These are phyloP conservation scores for Tetraneura akinire DNA, from an alignment of 1,140 invertebrate species.

Conservation along the genomic window DNA sequence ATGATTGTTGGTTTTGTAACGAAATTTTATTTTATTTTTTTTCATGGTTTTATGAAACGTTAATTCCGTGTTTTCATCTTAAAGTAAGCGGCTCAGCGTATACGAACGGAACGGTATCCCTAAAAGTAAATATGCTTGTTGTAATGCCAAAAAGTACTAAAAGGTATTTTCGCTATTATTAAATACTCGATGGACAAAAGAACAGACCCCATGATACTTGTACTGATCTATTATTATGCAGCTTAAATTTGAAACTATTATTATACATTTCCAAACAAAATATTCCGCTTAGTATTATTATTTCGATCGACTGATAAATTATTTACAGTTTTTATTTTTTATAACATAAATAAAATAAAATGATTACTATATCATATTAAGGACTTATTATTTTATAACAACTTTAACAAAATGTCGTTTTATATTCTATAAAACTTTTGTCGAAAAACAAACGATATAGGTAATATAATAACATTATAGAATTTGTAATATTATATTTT, in stretches of 20 bases:
- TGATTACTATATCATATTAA: neutral
- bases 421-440: no score
- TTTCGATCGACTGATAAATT: conserved; percentile 14
- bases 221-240: neutral
- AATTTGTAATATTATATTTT: no score
- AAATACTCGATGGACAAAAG: conserved; percentile 34
- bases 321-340: neutral
- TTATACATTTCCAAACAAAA: neutral
- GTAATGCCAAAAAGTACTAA: neutral
- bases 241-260: neutral
- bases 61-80: conserved; percentile 2
- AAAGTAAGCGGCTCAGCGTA: neutral
- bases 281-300: neutral
- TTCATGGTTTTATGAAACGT: neutral
- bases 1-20: no score
- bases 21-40: no score
- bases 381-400: neutral
- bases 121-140: conserved; percentile 24
- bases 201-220: neutral
- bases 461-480: no score
- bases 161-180: neutral
- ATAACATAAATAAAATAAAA: neutral
- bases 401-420: no score
- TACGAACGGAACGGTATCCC: neutral
- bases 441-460: no score